Evolutionary conservation across 2,113 vertebrate species (phyloP).

Genomic region (Isichthys henryi): DNA sequence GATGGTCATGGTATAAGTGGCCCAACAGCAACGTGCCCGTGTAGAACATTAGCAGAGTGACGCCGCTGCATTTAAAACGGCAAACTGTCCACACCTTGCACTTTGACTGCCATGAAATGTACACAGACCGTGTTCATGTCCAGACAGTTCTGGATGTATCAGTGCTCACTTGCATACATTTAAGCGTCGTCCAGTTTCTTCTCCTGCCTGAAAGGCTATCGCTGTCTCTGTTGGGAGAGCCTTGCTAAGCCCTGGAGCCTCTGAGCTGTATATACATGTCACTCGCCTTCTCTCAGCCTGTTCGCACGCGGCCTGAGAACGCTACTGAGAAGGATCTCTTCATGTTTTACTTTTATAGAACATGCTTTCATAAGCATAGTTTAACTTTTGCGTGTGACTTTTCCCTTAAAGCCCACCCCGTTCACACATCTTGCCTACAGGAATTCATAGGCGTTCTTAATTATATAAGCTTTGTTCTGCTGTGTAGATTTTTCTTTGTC

Average conservation of each 20-base stretch:
- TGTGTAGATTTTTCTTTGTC: background rate
- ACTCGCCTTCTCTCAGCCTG: background rate
- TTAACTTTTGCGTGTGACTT: background rate
- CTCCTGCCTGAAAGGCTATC: background rate
- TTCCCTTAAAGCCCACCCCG: conserved; percentile 16
- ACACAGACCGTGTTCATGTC: background rate
- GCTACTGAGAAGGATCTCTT: background rate
- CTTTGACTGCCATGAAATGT: background rate
- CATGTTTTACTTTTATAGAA: background rate
- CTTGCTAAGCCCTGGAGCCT: background rate
- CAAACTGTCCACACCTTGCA: background rate
- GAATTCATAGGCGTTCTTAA: conserved; percentile 25
- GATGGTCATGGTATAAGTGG: no score
- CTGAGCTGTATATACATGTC: background rate
- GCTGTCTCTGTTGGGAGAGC: background rate
- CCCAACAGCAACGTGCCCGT: background rate
- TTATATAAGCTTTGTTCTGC: background rate
- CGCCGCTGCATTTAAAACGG: background rate
- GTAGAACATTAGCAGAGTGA: background rate
- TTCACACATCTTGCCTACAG: conserved; percentile 11
- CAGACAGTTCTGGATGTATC: background rate
- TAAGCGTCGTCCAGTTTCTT: background rate
- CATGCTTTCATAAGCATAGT: background rate
- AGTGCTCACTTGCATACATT: background rate
- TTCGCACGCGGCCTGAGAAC: background rate